Evolutionary conservation across 2,797 vertebrate genomes (phyloP).

Genomic region (Dendrocincla fuliginosa): DNA sequence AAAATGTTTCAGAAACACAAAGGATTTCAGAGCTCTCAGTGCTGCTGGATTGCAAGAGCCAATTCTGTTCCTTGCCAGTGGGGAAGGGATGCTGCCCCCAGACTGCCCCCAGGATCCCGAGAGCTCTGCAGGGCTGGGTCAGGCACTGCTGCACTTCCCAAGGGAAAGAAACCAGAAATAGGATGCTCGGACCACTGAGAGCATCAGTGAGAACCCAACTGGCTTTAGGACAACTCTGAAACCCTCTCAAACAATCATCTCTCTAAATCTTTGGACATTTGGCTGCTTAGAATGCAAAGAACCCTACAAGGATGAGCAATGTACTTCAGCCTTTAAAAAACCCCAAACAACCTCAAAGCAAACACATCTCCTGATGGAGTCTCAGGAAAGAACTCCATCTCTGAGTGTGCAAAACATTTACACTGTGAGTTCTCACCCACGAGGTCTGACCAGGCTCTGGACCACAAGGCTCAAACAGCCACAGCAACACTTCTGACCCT

Average conservation of each 20-base stretch:
- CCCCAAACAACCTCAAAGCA: neutral
- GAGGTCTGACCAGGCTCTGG: neutral
- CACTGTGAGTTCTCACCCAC: neutral
- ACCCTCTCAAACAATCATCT: neutral
- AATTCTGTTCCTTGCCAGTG: neutral
- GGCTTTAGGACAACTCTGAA: neutral
- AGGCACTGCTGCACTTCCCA: neutral
- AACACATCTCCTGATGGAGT: neutral
- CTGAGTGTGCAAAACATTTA: neutral
- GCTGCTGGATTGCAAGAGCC: neutral
- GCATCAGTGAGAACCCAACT: neutral
- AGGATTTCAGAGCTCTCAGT: neutral
- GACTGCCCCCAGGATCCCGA: rapidly evolving
- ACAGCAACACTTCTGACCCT: neutral
- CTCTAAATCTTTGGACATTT: neutral
- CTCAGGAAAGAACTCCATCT: neutral
- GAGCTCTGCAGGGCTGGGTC: neutral
- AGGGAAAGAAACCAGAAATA: rapidly evolving
- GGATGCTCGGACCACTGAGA: rapidly evolving
- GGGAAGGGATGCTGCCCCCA: neutral
- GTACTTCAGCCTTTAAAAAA: neutral
- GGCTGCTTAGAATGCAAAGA: neutral
- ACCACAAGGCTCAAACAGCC: rapidly evolving
- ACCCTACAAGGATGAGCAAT: neutral
- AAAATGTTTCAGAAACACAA: neutral